Conservation (phyloP, 2,888 invertebrate genomes). For the Diaprepes abbreviatus region DNA sequence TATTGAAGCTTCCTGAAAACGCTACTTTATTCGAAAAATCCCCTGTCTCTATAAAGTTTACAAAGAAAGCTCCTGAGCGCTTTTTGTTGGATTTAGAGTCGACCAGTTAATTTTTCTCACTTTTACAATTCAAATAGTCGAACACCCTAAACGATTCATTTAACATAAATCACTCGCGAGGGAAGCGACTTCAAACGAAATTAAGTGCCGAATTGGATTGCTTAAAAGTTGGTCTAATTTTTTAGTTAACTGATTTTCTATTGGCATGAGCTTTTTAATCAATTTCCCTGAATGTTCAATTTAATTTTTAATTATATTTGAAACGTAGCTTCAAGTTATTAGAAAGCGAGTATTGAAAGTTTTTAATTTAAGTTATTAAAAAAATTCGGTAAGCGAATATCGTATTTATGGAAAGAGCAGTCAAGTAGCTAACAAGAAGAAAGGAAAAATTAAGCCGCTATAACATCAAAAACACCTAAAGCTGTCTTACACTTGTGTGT, state of each 20-base stretch:
- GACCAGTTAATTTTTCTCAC: conserved; percentile 27
- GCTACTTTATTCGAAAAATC: background rate
- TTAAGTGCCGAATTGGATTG: conserved; percentile 32
- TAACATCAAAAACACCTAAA: no score
- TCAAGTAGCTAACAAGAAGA: no score
- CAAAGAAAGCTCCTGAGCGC: background rate
- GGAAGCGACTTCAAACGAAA: conserved; percentile 20
- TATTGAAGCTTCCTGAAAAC: background rate
- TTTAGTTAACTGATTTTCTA: conserved; percentile 29
- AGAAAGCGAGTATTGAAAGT: no score
- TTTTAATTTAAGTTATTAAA: no score
- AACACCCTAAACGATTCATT: conserved; percentile 31
- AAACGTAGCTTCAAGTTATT: no score
- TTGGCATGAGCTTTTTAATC: background rate
- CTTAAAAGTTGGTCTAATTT: conserved; percentile 18
- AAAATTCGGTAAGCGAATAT: no score
- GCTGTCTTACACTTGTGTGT: no score
- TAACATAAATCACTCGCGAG: conserved; percentile 38
- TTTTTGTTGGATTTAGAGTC: conserved; percentile 4
- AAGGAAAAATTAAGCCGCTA: no score
- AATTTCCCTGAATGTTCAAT: background rate
- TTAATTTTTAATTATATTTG: background rate
- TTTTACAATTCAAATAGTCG: conserved; percentile 36
- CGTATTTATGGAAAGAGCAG: no score
- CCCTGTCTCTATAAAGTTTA: conserved; percentile 1